These are phyloP conservation scores for Tragelaphus strepsiceros DNA, from an alignment of 2,113 vertebrate genomes.

Conservation along the genomic window DNA sequence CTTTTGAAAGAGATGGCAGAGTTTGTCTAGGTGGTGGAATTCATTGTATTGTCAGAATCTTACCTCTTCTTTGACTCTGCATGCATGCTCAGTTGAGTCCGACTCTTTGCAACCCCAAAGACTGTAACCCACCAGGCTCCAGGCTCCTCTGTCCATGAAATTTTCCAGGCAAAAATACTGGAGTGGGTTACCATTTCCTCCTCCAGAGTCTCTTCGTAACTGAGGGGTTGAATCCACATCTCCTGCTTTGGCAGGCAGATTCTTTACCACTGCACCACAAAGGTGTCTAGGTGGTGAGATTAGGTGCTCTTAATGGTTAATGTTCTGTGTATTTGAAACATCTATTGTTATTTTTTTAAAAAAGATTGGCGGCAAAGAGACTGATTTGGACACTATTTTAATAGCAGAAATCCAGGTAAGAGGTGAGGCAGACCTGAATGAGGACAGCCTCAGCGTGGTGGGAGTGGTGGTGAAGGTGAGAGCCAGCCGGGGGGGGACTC, in stretches of 20 bases:
- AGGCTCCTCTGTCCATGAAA: neutral
- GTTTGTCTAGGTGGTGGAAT: neutral
- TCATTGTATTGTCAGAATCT: neutral
- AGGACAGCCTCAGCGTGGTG: neutral
- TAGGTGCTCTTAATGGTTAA: neutral
- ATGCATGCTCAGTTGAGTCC: neutral
- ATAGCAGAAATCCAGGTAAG: neutral
- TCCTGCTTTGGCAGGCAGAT: neutral
- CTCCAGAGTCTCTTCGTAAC: neutral
- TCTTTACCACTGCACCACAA: neutral
- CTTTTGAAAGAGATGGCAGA: neutral
- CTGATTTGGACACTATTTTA: neutral
- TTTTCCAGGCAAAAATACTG: neutral
- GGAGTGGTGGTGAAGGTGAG: neutral
- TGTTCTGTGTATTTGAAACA: neutral
- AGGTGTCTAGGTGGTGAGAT: neutral
- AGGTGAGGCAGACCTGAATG: neutral
- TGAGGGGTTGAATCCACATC: neutral
- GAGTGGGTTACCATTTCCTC: neutral
- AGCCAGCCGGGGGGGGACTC: neutral
- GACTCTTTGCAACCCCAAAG: neutral
- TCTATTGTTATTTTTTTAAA: neutral
- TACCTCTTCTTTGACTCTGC: neutral
- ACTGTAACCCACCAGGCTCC: neutral
- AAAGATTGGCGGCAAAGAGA: neutral